Evolutionary conservation across 2,113 vertebrate species (phyloP), one percentile per base, ranked within the genome.

Genomic region (Leptobrachium leishanense): DNA sequence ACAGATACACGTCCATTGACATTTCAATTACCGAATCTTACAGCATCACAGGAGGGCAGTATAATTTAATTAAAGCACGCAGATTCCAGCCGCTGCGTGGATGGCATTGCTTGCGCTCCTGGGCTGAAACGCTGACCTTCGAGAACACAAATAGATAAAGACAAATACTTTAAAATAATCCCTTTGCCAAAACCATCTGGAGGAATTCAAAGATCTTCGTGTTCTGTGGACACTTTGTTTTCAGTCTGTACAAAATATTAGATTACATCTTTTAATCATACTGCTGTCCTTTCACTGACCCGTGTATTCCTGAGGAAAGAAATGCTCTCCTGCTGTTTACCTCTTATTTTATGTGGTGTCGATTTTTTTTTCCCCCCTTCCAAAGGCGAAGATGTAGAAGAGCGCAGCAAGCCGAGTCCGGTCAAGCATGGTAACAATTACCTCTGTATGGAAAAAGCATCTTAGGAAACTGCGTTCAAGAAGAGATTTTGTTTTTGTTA

Each of bases 251-350:
- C 79, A 80, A 83, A 39, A 72, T 68, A 54, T 55, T 73, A 82
- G 67, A 83, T 75, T 62, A 41, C 53, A 81, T 83, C 83, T 82
- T 15, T 54, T 11, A 42, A n/a, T 74, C 42, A 77, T 80, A 0
- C 54, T 68, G 75, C 42, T 87, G 89, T 85, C 89, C 88, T 89
- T 67, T 83, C 83, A 73, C 82, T 87, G 86, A 87, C 81, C 84
- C 75, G 5, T 42, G 59, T 59, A 12, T 79, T 82, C 75, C 70
- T 83, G 82, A 55, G 59, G 73, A 74, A 84, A 68, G 79, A 83
- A 85, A 78, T 5, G 75, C 62, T 73, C 76, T 79, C 81, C 82
- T 81, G 73, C 73, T 87, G 82, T 87, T 87, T 85, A 84, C 82
- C 84, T 83, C 80, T 76, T 68, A n/a, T 64, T 79, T 72, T 72